phyloP scores from a whole-genome alignment of 2,113 vertebrate species.

The Scomber japonicus region DNA sequence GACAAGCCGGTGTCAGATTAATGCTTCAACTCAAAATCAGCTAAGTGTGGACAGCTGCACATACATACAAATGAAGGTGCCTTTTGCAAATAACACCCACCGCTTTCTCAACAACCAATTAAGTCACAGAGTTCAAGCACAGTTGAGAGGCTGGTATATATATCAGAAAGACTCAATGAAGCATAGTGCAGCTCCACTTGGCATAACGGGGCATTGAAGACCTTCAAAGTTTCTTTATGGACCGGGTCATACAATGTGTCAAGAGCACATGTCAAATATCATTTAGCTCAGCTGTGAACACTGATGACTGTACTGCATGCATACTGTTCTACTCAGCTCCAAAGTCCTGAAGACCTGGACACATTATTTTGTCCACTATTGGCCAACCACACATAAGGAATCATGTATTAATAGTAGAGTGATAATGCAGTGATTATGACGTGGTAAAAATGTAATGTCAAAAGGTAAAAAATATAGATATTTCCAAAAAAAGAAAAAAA shows the following conservation, averaged over 20 bases:
- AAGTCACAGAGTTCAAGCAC: slow-evolving; percentile 53
- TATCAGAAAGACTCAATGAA: background rate
- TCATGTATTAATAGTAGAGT: too few species aligned
- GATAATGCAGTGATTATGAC: too few species aligned
- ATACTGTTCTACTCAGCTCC: background rate
- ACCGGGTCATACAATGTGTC: slow-evolving; percentile 37
- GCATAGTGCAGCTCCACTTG: slow-evolving; percentile 27
- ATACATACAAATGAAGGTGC: slow-evolving; percentile 70
- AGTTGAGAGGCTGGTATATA: slow-evolving; percentile 16
- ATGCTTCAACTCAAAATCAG: slow-evolving; percentile 49
- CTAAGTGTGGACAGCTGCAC: slow-evolving; percentile 30
- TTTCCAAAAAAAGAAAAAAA: too few species aligned
- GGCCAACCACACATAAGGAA: background rate
- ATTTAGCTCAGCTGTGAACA: slow-evolving; percentile 50
- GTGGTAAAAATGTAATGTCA: too few species aligned
- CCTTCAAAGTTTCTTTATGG: slow-evolving; percentile 45
- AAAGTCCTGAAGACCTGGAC: background rate
- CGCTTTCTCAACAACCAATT: slow-evolving; percentile 44
- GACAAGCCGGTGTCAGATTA: slow-evolving; percentile 33
- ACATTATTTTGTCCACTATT: background rate
- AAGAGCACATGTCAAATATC: slow-evolving; percentile 49
- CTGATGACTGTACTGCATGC: background rate
- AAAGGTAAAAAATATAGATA: too few species aligned
- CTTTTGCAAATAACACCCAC: slow-evolving; percentile 73
- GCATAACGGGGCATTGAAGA: slow-evolving; percentile 28